Base-by-base conservation (phyloP, 2,888 invertebrate genomes). In the Anarsia innoxiella region DNA sequence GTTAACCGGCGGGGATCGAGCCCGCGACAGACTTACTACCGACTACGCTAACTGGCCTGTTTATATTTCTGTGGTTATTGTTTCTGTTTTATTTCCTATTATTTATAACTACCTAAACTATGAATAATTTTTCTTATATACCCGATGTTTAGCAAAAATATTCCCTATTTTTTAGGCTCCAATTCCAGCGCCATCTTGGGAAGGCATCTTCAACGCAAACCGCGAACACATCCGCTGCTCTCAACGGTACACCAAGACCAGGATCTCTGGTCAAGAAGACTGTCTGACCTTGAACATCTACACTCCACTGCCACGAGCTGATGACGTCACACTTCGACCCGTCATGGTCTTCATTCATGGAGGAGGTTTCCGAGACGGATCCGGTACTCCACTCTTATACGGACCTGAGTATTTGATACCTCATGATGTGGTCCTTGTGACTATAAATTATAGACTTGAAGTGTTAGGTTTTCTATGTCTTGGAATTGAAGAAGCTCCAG, bases 311-410 rank as follows among this genome's bases (percentile, higher is more conserved):
- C 40, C 55, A 2, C 37, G 49, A 15, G 10, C 26, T 15, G 9
- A 29, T 38, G 1, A 15, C 40, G 2, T 40, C 3, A 25, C 50
- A 2, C 53, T 50, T 0, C 56, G 58, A 1, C 82, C 83, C 2
- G 83, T 84, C 19, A 82, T 84, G 77, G 69, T 82, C 1, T 83
- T 73, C 47, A 70, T 84, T 44, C 83, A 84, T 27, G 83, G 83
- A 10, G 83, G 83, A 11, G 83, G 82, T 0, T 84, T 74, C 44
- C 51, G 76, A 13, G 76, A 76, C 13, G 83, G 83, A 0, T 82
- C 82, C 0, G 71, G 70, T 1, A 68, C 75, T 0, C 70, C 73
- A 1, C 64, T 69, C 23, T 39, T 83, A 5, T 83, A 83, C 35
- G 80, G 82, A 9, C 76, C 83, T 0, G 66, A 77, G 23, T 72